Percentiles rank a stretch among this genome's conserved stretches.
phyloP scores from a whole-genome alignment of 92 coral and sea anemone species.

The Plumapathes pennacea region DNA sequence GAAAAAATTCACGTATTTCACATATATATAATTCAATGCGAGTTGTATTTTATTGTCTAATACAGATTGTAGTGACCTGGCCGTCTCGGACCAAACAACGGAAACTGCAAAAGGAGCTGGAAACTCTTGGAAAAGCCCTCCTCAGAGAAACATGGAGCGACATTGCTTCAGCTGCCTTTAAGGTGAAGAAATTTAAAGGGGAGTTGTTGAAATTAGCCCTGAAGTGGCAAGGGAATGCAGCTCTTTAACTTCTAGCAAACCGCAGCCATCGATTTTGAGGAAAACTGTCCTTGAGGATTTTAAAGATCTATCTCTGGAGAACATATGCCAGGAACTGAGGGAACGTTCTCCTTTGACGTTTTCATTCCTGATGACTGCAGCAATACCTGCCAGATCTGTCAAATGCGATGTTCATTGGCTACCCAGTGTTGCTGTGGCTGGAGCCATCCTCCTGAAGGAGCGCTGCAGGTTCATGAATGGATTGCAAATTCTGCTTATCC shows the following conservation, averaged over 20 bases:
- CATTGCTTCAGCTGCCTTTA: constrained; percentile 34
- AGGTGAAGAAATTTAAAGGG: constrained; percentile 14
- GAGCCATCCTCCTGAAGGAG: constrained; percentile 30
- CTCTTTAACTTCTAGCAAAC: constrained; percentile 17
- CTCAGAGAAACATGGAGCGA: constrained; percentile 31
- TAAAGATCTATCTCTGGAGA: constrained; percentile 9
- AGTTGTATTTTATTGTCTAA: no score
- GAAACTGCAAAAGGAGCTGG: constrained; percentile 18
- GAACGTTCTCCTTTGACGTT: constrained; percentile 22
- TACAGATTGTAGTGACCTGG: no score
- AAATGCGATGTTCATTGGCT: constrained; percentile 8
- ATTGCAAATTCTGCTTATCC: constrained; percentile 24
- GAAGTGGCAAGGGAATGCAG: constrained; percentile 22
- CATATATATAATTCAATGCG: no score
- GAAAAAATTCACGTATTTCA: no score
- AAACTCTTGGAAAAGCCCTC: constrained; percentile 26
- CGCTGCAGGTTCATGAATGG: constrained; percentile 21
- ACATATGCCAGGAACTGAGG: constrained; percentile 13
- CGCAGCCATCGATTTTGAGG: constrained; percentile 29
- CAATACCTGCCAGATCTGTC: constrained; percentile 4
- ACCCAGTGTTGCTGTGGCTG: constrained; percentile 46
- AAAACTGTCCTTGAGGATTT: constrained; percentile 21
- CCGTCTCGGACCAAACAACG: constrained; percentile 32
- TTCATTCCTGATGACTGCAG: constrained; percentile 44
- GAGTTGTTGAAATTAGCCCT: constrained; percentile 18